Percentiles rank a stretch among this genome's conserved stretches.
phyloP scores from a whole-genome alignment of 2,888 invertebrate genomes.

The Morpho deidamia region DNA sequence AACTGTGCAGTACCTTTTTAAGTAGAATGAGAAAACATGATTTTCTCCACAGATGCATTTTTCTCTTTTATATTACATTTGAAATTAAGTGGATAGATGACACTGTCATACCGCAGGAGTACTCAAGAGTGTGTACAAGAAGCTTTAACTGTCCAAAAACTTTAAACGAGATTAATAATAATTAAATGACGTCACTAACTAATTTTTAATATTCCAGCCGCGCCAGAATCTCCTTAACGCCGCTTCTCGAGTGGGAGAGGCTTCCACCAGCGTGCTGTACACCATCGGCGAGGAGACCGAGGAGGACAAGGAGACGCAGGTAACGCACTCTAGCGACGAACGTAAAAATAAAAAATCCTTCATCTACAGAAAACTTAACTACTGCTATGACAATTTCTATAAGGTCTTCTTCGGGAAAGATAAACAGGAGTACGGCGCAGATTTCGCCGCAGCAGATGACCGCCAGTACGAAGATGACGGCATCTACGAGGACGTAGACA shows the following conservation, averaged over 20 bases:
- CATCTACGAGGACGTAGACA: constrained; percentile 60
- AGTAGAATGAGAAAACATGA: too few species aligned
- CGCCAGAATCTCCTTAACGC: constrained; percentile 96
- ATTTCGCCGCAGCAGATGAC: constrained; percentile 35
- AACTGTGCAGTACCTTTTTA: too few species aligned
- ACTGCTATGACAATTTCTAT: constrained; percentile 71
- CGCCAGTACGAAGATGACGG: constrained; percentile 51
- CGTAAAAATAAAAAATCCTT: constrained; percentile 49
- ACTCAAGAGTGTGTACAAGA: too few species aligned
- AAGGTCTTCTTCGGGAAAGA: constrained; percentile 61
- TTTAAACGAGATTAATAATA: too few species aligned
- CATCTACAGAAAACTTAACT: constrained; percentile 66
- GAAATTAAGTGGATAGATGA: too few species aligned
- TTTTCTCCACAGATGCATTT: too few species aligned
- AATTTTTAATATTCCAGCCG: constrained; percentile 75
- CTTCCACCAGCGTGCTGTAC: constrained; percentile 94
- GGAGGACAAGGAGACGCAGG: constrained; percentile 87
- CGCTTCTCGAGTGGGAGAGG: constrained; percentile 97
- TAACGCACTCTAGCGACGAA: constrained; percentile 37
- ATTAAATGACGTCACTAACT: too few species aligned
- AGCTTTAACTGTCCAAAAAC: too few species aligned
- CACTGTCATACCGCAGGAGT: too few species aligned
- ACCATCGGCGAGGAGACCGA: constrained; percentile 96
- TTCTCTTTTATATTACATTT: too few species aligned
- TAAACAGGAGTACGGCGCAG: constrained; percentile 44